Percentiles rank a stretch among this genome's conserved stretches.
These are phyloP conservation scores for Merodon equestris DNA, from an alignment of 2,888 invertebrate genomes.

Conservation along the genomic window DNA sequence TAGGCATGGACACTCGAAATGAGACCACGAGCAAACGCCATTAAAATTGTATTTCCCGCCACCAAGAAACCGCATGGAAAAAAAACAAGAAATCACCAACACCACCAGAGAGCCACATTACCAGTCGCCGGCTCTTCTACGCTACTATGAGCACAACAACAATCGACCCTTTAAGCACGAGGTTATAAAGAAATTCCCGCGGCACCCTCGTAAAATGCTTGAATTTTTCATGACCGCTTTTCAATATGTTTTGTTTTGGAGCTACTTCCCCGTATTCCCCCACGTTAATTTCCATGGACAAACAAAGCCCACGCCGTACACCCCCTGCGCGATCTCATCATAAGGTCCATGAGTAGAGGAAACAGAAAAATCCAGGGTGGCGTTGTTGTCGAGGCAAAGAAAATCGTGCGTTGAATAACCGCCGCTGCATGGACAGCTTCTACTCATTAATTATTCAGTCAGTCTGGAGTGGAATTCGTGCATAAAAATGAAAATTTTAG, in stretches of 20 bases:
- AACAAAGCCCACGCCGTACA: background rate
- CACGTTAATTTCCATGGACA: slow-evolving; percentile 52
- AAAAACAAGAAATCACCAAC: slow-evolving; percentile 7
- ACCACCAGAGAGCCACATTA: slow-evolving; percentile 7
- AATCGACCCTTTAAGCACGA: slow-evolving; percentile 37
- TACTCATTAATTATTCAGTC: slow-evolving; percentile 62
- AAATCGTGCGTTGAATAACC: slow-evolving; percentile 46
- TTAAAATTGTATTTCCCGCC: slow-evolving; percentile 58
- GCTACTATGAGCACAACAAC: slow-evolving; percentile 13
- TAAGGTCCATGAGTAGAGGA: too few relatives aligned
- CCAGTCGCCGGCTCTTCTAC: slow-evolving; percentile 4
- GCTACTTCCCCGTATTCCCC: slow-evolving; percentile 10
- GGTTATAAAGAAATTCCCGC: slow-evolving; percentile 61
- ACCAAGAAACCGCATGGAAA: slow-evolving; percentile 38
- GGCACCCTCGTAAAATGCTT: slow-evolving; percentile 64
- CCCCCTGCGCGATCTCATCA: too few relatives aligned
- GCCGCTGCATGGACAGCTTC: slow-evolving; percentile 47
- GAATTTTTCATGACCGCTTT: slow-evolving; percentile 67
- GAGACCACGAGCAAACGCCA: slow-evolving; percentile 39
- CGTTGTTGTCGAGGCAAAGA: slow-evolving; percentile 5
- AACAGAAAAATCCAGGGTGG: background rate
- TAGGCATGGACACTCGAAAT: slow-evolving; percentile 46
- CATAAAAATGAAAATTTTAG: slow-evolving; percentile 62
- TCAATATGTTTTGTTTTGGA: slow-evolving; percentile 62
- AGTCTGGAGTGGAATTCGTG: slow-evolving; percentile 58